Evolutionary conservation across 2,888 invertebrate genomes (phyloP), one percentile per base, ranked within the genome.

Genomic region (Drosophila bunnanda): DNA sequence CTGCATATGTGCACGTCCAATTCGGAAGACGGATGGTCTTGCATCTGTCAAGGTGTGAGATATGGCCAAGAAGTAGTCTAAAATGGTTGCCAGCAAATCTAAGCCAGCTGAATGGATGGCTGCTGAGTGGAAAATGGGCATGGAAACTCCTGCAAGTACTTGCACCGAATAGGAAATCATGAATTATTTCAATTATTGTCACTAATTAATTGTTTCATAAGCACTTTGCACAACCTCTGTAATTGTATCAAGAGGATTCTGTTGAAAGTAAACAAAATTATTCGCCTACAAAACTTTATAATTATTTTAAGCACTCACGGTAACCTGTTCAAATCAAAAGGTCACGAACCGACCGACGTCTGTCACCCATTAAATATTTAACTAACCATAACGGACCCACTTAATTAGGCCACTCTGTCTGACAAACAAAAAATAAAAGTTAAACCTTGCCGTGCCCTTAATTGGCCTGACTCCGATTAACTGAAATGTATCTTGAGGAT

Each of bases 381-480:
- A 59, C 53, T 46, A 32, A 66, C 66, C 39, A 54, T 32, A 53
- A 53, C 41, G 44, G 36, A 17, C 39, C 22, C 28, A 36, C 36
- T n/a, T 46, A 38, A 34, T 30, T 22, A 58, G 60, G 43, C 46
- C 36, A 12, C 34, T 58, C 43, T 17, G 53, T 66, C 56, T 68
- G 70, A 77, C 32, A 43, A 43, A 44, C 15, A 6, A 34, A 55
- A 13, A 9, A 22, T 22, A n/a, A 6, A 17, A 17, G 59, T 20
- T 7, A 32, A 60, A 85, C 86, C 85, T 88, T 85, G 59, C 64
- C 66, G 36, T 36, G 48, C 59, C 72, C 64, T 60, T 85, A 82
- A 82, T 82, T 82, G 86, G 85, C 88, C 85, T 82, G 71, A 71
- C 80, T 75, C 73, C 77, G 80, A 82, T 82, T 82, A 88, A 88